Conservation (phyloP, 2,888 invertebrate genomes). For the Venustoraphidia nigricollis region DNA sequence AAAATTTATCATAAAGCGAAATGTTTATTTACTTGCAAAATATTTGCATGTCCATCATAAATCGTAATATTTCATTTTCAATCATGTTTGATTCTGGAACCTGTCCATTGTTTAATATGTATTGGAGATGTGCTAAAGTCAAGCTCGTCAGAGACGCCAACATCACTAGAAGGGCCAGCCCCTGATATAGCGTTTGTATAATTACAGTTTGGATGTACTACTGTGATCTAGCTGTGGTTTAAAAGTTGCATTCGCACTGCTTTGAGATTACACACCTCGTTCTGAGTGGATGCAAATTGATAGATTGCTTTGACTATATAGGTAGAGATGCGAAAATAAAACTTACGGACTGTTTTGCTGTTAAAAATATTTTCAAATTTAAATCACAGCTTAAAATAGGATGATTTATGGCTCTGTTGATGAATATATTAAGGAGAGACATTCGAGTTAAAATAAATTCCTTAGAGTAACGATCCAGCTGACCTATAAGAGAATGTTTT, state of each 20-base stretch:
- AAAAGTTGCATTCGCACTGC: no score
- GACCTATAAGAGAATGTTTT: conserved; percentile 49
- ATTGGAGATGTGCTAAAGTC: no score
- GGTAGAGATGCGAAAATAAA: not conserved
- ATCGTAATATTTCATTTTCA: no score
- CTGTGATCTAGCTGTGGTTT: no score
- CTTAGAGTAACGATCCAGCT: conserved; percentile 52
- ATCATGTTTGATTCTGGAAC: no score
- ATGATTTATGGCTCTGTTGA: conserved; percentile 48
- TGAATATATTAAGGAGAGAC: conserved; percentile 47
- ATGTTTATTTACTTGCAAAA: not conserved
- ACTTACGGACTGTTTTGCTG: conserved; percentile 44
- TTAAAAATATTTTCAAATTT: conserved; percentile 46
- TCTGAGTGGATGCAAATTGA: no score
- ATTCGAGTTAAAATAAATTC: conserved; percentile 52
- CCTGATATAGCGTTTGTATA: no score
- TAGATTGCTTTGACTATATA: not conserved
- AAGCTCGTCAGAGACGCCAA: no score
- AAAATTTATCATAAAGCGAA: not conserved
- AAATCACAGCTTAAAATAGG: conserved; percentile 51
- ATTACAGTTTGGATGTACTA: no score
- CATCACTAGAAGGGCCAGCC: no score
- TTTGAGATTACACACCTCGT: no score
- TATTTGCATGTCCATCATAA: not conserved
- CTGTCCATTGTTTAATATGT: no score